phyloP scores from a whole-genome alignment of 2,113 vertebrate genomes.

The Bagarius yarrelli region DNA sequence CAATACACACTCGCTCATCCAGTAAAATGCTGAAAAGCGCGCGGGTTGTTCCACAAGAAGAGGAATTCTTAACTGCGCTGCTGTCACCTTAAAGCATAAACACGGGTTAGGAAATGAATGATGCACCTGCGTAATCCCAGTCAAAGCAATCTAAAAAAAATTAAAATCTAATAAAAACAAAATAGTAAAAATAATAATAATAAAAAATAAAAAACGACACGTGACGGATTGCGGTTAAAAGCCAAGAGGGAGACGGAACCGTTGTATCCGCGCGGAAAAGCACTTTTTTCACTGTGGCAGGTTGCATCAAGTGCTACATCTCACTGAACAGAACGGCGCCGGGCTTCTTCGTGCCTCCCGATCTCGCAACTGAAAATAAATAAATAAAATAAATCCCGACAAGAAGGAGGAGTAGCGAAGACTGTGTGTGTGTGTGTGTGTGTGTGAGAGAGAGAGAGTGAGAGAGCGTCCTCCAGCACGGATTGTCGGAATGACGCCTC shows the following conservation, averaged over 20 bases:
- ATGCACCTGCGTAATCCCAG: constrained; percentile 15
- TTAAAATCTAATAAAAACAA: too few species aligned
- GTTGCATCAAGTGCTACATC: constrained; percentile 22
- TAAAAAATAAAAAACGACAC: neutral
- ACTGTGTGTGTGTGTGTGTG: neutral
- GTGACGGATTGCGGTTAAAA: neutral
- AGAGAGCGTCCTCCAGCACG: constrained; percentile 43
- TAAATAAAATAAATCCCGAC: constrained; percentile 8
- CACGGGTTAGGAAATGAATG: neutral
- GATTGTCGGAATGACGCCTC: constrained; percentile 54
- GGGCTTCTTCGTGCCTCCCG: neutral
- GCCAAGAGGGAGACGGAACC: neutral
- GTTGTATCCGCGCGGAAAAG: neutral
- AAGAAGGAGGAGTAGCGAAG: constrained; percentile 35
- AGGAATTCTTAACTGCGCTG: neutral
- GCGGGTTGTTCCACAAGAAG: neutral
- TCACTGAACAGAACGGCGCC: neutral
- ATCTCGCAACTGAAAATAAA: neutral
- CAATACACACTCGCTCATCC: neutral
- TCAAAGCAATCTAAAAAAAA: neutral
- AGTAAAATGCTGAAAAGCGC: neutral
- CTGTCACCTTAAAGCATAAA: constrained; percentile 14
- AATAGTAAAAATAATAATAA: too few species aligned
- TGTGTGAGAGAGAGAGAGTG: constrained; percentile 22
- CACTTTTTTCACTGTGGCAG: neutral